Conservation (phyloP, 2,113 vertebrate genomes). For the Lathamus discolor region DNA sequence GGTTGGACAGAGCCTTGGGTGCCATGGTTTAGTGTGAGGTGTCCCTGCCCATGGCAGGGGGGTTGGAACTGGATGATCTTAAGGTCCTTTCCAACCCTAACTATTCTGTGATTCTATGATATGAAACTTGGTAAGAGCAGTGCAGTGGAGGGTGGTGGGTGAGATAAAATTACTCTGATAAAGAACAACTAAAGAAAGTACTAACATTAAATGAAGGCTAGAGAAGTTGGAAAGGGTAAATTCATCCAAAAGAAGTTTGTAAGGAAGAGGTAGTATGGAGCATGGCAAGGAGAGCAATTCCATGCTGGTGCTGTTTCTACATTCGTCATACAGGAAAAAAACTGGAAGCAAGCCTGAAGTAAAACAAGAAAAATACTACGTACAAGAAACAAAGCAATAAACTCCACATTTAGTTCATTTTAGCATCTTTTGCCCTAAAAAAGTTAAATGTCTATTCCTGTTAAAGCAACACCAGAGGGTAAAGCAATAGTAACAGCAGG, state of each 20-base stretch:
- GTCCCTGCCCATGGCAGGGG: too few relatives aligned
- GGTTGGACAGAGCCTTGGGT: too few relatives aligned
- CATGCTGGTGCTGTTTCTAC: background rate
- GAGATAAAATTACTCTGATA: background rate
- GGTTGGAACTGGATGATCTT: too few relatives aligned
- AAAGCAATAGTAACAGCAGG: background rate
- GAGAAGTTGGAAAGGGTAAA: background rate
- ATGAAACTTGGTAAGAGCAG: background rate
- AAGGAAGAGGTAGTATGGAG: background rate
- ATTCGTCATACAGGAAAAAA: background rate
- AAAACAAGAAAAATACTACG: background rate
- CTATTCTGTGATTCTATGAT: too few relatives aligned
- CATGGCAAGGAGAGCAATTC: background rate
- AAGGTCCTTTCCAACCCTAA: too few relatives aligned
- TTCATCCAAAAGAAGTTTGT: background rate
- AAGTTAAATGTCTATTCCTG: background rate
- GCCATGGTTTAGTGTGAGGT: too few relatives aligned
- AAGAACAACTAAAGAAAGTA: background rate
- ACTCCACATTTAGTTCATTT: background rate
- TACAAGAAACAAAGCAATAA: background rate
- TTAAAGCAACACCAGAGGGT: background rate
- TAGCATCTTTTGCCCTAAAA: background rate
- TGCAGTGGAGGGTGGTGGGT: background rate
- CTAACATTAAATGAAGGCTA: background rate
- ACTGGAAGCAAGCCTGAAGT: background rate